Conservation (phyloP, 2,888 invertebrate genomes). For the Xylota sylvarum region DNA sequence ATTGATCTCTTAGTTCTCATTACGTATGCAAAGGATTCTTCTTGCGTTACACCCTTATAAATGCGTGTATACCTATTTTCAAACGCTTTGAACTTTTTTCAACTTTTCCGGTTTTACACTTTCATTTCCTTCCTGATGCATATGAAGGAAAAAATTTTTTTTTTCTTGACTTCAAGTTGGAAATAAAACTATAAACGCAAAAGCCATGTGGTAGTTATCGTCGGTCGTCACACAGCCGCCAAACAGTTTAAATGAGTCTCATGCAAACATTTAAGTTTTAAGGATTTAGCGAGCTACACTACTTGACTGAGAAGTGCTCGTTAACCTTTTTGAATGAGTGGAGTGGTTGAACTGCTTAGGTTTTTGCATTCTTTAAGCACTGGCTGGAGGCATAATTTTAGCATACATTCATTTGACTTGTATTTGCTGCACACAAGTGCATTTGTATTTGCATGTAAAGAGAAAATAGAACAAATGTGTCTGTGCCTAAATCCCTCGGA, state of each 20-base stretch:
- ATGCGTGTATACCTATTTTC: conserved; percentile 16
- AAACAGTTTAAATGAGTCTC: conserved; percentile 58
- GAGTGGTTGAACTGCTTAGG: conserved; percentile 68
- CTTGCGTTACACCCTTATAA: conserved; percentile 15
- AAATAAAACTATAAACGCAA: conserved; percentile 25
- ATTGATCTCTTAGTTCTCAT: conserved; percentile 63
- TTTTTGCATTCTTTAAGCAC: conserved; percentile 47
- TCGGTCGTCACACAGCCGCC: conserved; percentile 6
- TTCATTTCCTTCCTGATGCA: conserved; percentile 28
- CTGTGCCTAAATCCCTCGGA: neutral
- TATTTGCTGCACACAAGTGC: neutral
- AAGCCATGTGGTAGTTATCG: conserved; percentile 42
- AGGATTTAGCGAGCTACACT: conserved; percentile 48
- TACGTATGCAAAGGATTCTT: conserved; percentile 59
- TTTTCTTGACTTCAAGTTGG: conserved; percentile 11
- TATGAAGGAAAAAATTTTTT: neutral
- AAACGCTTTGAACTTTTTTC: conserved; percentile 35
- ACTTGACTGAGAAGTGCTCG: conserved; percentile 73
- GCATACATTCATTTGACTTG: conserved; percentile 15
- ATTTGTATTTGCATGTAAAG: neutral
- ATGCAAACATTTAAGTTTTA: conserved; percentile 60
- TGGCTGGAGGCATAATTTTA: conserved; percentile 48
- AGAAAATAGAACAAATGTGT: conserved; percentile 9
- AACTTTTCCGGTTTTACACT: conserved; percentile 41
- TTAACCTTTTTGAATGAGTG: conserved; percentile 73